Evolutionary conservation across 2,888 invertebrate species (phyloP).

Genomic region (Pediacus dermestoides): DNA sequence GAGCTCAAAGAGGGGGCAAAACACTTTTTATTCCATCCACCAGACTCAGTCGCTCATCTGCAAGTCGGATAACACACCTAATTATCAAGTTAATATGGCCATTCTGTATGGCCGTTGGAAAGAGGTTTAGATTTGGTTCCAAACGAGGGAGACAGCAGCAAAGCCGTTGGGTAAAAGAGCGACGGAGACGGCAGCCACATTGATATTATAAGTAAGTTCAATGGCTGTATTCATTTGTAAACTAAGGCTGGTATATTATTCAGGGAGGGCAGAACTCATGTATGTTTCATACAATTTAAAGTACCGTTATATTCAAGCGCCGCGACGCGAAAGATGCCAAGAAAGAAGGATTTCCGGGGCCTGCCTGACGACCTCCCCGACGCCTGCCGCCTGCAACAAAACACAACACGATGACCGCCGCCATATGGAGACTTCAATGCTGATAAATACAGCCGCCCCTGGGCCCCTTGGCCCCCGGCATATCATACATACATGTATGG

Average conservation of each 20-base stretch:
- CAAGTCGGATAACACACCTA: slow-evolving; percentile 87
- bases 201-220: slow-evolving; percentile 70
- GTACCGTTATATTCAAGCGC: slow-evolving; percentile 49
- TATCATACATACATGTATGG: slow-evolving; percentile 28
- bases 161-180: slow-evolving; percentile 23
- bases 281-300: slow-evolving; percentile 60
- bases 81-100: slow-evolving; percentile 88
- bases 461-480: no score
- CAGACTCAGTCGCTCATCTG: slow-evolving; percentile 73
- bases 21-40: slow-evolving; percentile 70
- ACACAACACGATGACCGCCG: slow-evolving; percentile 2
- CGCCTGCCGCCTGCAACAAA: neutral
- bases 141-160: slow-evolving; percentile 47
- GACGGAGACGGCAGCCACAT: slow-evolving; percentile 53
- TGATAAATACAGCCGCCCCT: slow-evolving; percentile 9
- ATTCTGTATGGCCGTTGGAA: slow-evolving; percentile 62
- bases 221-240: slow-evolving; percentile 70
- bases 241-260: slow-evolving; percentile 54
- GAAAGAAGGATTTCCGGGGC: slow-evolving; percentile 39
- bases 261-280: slow-evolving; percentile 54
- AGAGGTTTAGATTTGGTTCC: slow-evolving; percentile 53
- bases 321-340: slow-evolving; percentile 35
- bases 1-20: slow-evolving; percentile 57
- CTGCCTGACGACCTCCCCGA: slow-evolving; percentile 24
- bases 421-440: slow-evolving; percentile 35